Evolutionary conservation across 2,797 vertebrate genomes (phyloP).

Genomic region (Tragelaphus oryx): DNA sequence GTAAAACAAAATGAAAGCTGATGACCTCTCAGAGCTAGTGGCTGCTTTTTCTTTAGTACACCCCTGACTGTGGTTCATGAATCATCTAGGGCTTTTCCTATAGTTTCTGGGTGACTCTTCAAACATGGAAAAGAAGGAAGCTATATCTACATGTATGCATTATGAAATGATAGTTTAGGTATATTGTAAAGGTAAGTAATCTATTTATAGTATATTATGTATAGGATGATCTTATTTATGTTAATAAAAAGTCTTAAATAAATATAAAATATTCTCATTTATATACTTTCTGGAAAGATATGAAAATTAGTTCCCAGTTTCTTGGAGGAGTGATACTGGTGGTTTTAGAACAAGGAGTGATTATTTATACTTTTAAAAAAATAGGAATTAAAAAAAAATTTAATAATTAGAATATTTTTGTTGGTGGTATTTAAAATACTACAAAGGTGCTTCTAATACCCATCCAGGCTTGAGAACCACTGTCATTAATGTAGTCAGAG

Average conservation of each 20-base stretch:
- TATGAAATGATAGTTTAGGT: background rate
- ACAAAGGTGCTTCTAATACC: background rate
- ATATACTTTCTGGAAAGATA: background rate
- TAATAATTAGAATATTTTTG: background rate
- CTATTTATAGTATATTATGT: background rate
- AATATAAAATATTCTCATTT: background rate
- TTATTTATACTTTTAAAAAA: background rate
- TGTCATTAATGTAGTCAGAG: background rate
- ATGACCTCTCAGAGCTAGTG: background rate
- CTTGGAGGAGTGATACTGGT: background rate
- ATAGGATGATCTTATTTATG: background rate
- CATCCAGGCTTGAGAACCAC: background rate
- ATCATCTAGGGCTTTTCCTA: background rate
- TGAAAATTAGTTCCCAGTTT: background rate
- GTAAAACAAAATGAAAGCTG: background rate
- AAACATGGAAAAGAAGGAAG: background rate
- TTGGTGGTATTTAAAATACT: background rate
- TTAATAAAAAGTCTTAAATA: background rate
- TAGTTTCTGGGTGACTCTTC: background rate
- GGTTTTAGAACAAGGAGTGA: background rate
- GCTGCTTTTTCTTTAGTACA: background rate
- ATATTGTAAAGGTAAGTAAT: background rate
- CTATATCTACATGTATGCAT: background rate
- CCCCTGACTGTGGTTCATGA: background rate
- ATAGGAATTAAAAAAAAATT: background rate